phyloP scores from a whole-genome alignment of 1,140 invertebrate species.

The Rhagoletis zephyria region DNA sequence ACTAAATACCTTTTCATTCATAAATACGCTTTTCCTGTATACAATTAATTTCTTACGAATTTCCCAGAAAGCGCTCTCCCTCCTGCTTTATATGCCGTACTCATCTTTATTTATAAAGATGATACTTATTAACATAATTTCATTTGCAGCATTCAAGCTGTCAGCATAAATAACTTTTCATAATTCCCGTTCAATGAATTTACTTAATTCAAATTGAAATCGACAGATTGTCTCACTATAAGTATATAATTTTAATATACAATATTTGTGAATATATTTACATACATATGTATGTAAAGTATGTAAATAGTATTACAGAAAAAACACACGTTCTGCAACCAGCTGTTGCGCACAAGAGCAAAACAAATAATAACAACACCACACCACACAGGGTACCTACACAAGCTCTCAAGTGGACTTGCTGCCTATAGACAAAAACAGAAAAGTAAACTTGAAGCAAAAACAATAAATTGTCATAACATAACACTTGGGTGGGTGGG shows the following conservation, averaged over 20 bases:
- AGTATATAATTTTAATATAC: not conserved
- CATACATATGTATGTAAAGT: not conserved
- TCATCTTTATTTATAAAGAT: conserved; percentile 3
- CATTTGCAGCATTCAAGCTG: conserved; percentile 11
- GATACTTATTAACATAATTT: conserved; percentile 9
- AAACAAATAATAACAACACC: not conserved
- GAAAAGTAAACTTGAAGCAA: not conserved
- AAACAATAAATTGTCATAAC: not conserved
- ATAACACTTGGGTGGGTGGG: conserved; percentile 24
- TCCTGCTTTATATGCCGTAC: not conserved
- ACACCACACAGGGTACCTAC: not conserved
- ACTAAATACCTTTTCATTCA: too few relatives aligned
- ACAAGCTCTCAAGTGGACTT: not conserved
- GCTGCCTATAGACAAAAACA: not conserved
- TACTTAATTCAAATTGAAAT: not conserved
- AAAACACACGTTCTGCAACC: not conserved
- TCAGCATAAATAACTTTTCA: conserved; percentile 5
- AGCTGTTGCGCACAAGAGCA: conserved; percentile 24
- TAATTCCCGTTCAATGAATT: conserved; percentile 33
- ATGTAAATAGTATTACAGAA: not conserved
- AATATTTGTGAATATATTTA: too few relatives aligned
- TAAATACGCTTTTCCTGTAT: too few relatives aligned
- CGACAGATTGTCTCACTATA: not conserved
- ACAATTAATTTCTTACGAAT: too few relatives aligned
- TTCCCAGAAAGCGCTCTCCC: not conserved